These are phyloP conservation scores for Aphelocoma coerulescens DNA, from an alignment of 2,113 vertebrate species.

Conservation along the genomic window DNA sequence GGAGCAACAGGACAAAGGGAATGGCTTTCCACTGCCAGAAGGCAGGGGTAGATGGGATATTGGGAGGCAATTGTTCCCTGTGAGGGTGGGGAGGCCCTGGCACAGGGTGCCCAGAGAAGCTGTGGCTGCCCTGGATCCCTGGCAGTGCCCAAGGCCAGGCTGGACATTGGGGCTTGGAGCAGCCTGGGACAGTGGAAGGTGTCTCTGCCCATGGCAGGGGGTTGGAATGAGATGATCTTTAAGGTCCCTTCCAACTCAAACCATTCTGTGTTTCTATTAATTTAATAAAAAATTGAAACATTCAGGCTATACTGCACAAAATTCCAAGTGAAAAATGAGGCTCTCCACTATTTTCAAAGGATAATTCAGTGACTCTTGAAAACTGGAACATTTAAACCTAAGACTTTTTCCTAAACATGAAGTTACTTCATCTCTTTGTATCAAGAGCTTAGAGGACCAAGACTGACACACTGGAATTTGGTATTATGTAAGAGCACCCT, in stretches of 20 bases:
- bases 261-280: neutral
- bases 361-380: neutral
- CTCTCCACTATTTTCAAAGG: neutral
- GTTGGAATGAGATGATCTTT: neutral
- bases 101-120: neutral
- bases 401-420: neutral
- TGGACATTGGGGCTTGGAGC: neutral
- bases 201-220: neutral
- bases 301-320: neutral
- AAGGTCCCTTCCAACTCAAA: neutral
- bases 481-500: rapidly evolving
- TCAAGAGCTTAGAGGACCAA: neutral
- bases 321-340: neutral
- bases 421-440: neutral
- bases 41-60: neutral
- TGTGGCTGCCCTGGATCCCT: neutral
- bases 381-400: neutral
- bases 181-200: rapidly evolving
- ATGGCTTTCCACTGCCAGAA: neutral
- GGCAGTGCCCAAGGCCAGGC: rapidly evolving
- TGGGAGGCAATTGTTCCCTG: neutral
- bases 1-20: neutral
- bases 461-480: neutral
- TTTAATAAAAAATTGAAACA: neutral
- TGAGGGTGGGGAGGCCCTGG: neutral